Conservation (phyloP, 2,113 vertebrate species). For the Tichodroma muraria region DNA sequence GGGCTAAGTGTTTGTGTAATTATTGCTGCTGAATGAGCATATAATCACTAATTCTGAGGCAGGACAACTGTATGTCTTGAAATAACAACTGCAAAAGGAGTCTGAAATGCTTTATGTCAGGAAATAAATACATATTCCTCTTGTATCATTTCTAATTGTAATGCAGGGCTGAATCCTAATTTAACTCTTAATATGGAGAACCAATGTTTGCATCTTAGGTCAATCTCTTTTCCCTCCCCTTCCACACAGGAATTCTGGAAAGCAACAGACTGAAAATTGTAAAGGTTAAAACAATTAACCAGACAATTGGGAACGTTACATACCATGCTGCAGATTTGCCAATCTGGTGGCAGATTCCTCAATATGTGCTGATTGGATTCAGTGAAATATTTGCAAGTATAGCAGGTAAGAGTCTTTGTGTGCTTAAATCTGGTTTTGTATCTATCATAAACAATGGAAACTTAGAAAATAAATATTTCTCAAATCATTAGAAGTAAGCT, state of each 20-base stretch:
- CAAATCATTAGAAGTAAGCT: background rate
- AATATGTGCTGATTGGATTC: conserved; percentile 94
- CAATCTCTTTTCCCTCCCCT: background rate
- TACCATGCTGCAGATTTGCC: conserved; percentile 89
- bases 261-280: conserved; percentile 86
- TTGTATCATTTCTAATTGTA: background rate
- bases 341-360: conserved; percentile 98
- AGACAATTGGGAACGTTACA: conserved; percentile 81
- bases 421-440: background rate
- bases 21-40: background rate
- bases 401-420: conserved; percentile 75
- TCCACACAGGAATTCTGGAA: conserved; percentile 85
- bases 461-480: background rate
- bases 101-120: background rate
- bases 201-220: background rate
- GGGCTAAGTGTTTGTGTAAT: background rate
- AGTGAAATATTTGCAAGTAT: conserved; percentile 98
- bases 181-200: background rate
- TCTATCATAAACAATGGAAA: background rate
- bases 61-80: background rate
- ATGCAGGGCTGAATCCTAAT: background rate
- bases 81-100: background rate
- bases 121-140: background rate
- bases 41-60: background rate
- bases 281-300: conserved; percentile 76